Conservation (phyloP, 2,797 vertebrate genomes). For the Gadopsis bispinosus region DNA sequence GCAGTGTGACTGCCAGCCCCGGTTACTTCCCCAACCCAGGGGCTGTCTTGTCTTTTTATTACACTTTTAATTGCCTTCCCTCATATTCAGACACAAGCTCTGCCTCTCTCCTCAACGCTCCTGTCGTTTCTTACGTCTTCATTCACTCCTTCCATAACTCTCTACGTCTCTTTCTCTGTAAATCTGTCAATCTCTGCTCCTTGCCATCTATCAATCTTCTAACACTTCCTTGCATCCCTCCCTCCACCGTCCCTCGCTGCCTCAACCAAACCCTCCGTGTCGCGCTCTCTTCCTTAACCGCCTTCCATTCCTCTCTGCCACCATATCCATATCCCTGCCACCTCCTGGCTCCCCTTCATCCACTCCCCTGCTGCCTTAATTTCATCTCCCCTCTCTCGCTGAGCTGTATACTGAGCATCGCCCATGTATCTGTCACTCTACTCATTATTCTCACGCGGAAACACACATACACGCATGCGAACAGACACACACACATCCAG, state of each 20-base stretch:
- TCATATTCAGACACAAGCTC: constrained; percentile 40
- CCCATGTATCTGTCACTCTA: constrained; percentile 40
- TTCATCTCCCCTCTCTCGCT: constrained; percentile 13
- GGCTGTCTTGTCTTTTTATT: constrained; percentile 68
- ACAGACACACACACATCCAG: not conserved
- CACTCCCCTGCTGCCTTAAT: constrained; percentile 12
- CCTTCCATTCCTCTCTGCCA: not conserved
- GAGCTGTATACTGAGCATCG: constrained; percentile 25
- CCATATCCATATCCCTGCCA: not conserved
- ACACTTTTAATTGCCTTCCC: constrained; percentile 69
- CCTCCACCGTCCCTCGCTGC: not conserved
- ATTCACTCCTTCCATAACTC: constrained; percentile 7
- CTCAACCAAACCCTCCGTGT: not conserved
- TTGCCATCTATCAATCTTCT: not conserved
- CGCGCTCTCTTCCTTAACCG: constrained; percentile 1
- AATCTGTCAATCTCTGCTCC: constrained; percentile 29
- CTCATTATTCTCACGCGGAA: constrained; percentile 53
- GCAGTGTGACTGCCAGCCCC: constrained; percentile 54
- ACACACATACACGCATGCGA: constrained; percentile 16
- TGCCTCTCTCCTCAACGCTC: constrained; percentile 1
- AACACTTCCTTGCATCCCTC: not conserved
- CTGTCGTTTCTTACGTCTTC: constrained; percentile 1
- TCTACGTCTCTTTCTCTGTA: not conserved
- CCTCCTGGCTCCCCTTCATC: not conserved
- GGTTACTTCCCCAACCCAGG: constrained; percentile 45